Base-by-base conservation (phyloP, 1,140 invertebrate species). In the Drosophila mojavensis region DNA sequence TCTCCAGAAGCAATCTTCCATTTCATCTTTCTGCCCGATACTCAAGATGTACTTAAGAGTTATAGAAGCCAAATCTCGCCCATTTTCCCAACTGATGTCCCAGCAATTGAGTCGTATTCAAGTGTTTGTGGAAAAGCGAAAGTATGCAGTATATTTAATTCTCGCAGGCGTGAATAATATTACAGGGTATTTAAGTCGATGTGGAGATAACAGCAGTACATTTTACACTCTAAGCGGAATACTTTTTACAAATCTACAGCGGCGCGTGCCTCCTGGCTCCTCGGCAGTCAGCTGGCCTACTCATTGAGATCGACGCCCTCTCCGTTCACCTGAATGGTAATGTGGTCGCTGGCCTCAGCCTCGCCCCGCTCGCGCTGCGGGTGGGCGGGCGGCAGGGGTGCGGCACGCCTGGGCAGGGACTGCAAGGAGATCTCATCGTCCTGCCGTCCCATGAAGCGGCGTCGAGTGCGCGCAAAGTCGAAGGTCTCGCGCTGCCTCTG, bases 311-410 rank as follows among this genome's bases (percentile, higher is more conserved):
- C 62, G 10, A 91, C 75, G 17, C 90, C 90, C 36, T 90, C 78
- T 0, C 90, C 90, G 53, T 91, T 91, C n/a, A 91, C 56, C 62
- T 91, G 90, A 11, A 91, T 91, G 39, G 75, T 83, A 6, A 91
- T 83, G 20, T 77, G 63, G 10, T 86, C 82, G 24, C 69, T 71
- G 7, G 61, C 63, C 9, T 54, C 79, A 2, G 17, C 47, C 7
- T 60, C 45, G 50, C 30, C 47, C 4, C 65, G 45, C n/a, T 58
- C 75, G n/a, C 68, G 30, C 2, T 41, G 66, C 9, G 45, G 5
- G 47, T 39, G 0, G 56, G 30, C 0, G 1, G 47, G 41, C 1
- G 61, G 55, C n/a, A 30, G 17, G 13, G 64, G 43, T 26, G 69
- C 30, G 50, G 41, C 33, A 4, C 76, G 43, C 7, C 72, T 58